Evolutionary conservation across 2,888 invertebrate genomes (phyloP), one percentile per base, ranked within the genome.

Genomic region (Aphidoletes aphidimyza): DNA sequence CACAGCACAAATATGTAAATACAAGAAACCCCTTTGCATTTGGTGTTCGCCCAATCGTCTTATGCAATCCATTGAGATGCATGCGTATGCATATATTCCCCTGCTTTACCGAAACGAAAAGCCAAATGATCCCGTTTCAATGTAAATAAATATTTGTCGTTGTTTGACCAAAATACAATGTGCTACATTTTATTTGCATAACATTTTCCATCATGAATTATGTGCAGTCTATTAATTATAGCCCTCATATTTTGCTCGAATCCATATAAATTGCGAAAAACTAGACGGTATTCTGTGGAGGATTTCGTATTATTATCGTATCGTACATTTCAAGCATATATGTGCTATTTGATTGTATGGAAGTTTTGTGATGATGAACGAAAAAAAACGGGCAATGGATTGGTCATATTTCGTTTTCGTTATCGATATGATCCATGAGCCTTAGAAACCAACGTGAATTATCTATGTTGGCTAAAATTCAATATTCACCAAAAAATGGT

Each of bases 161-260:
- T 81, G 81, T 19, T 37, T 6, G 69, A 17, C 2, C 36, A 34
- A 22, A 6, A 81, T n/a, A n/a, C 81, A 81, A 81, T 37, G n/a
- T 37, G 30, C 22, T 81, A 37, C 81, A 81, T 81, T 81, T 30
- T 81, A 81, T 81, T 81, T 81, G 81, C 81, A 81, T 81, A 37
- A 81, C 81, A 81, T 81, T 9, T 36, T 37, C 81, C 26, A 81
- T 37, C 81, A 81, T 81, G 81, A 81, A 37, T 81, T 81, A 81
- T 69, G 30, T 69, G 34, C 69, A 69, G 69, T 69, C 30, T 69
- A 69, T 69, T 69, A 69, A 69, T 69, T 69, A 69, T n/a, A 0
- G 69, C 11, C n/a, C 69, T 69, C 69, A 69, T 30, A 69, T 30
- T 69, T 30, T 54, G n/a, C 54, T 22, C 54, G 22, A 54, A 54